Conservation (phyloP, 1,140 invertebrate genomes). For the Plutomurus gul region DNA sequence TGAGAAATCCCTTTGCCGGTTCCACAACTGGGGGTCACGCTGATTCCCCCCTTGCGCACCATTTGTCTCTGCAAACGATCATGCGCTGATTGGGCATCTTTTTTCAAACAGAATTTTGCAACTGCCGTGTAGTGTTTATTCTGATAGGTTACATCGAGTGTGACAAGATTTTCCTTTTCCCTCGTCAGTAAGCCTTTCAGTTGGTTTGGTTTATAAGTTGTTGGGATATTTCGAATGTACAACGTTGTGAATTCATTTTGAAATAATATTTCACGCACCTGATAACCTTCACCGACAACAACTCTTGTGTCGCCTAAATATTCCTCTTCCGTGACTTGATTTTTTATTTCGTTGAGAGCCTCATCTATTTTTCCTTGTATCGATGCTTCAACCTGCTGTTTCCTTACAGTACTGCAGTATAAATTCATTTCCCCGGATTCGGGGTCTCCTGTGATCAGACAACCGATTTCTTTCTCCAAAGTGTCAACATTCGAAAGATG, state of each 20-base stretch:
- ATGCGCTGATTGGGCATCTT: not conserved
- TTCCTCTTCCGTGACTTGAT: not conserved
- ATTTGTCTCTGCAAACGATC: too few relatives aligned
- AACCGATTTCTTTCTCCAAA: not conserved
- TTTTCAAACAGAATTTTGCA: not conserved
- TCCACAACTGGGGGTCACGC: not conserved
- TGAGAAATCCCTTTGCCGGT: not conserved
- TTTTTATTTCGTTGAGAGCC: not conserved
- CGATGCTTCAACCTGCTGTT: not conserved
- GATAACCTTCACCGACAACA: conserved; percentile 1
- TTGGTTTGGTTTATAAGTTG: not conserved
- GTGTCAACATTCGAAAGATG: not conserved
- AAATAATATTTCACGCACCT: conserved; percentile 12
- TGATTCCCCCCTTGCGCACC: not conserved
- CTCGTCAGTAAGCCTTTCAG: not conserved
- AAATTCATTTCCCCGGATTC: not conserved
- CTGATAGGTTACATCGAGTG: not conserved
- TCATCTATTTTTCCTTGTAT: not conserved
- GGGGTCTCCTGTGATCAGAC: not conserved
- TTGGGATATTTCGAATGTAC: conserved; percentile 5
- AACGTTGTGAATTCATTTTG: not conserved
- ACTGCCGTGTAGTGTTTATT: not conserved
- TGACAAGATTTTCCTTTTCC: not conserved
- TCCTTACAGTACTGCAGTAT: not conserved
- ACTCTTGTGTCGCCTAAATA: conserved; percentile 6